Evolutionary conservation across 2,797 vertebrate genomes (phyloP), one percentile per base, ranked within the genome.

Genomic region (Spinibarbus caldwelli): DNA sequence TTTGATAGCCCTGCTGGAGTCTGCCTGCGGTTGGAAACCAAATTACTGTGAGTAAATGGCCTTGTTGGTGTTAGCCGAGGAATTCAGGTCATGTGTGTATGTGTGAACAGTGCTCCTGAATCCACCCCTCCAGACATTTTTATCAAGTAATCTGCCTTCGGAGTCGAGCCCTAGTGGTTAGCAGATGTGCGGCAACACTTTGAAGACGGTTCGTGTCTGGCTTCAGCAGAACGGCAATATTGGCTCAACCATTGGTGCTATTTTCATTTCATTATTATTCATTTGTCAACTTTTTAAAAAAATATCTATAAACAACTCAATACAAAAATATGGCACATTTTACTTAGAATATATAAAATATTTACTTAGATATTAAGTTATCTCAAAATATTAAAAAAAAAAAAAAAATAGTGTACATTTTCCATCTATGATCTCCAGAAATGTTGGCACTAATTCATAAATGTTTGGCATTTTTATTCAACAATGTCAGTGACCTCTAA

Each of bases 11-110:
- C 90, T 88, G 91, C 93, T 89, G 91, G 91, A 93, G 92, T 89
- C 91, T 86, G 86, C 12, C 90, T 89, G 89, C 85, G 85, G 89
- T 89, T 82, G 76, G 87, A 94, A 94, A 95, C 91, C 89, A 93
- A 94, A 94, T 94, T 93, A 93, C 91, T 90, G 83, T 89, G 90
- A 93, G 91, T 92, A 94, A 95, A 93, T 93, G 91, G 90, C 88
- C 88, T 91, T 89, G 47, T 41, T 86, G 90, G 84, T 89, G 88
- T 87, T 87, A 71, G 88, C 78, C 68, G 85, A 89, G 90, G 90
- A 92, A 93, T 92, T 90, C 87, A 90, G 91, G 92, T 92, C 89
- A 89, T 89, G 83, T 83, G 79, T 87, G 54, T 82, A 52, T 90
- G 84, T 90, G 80, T 86, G 90, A 91, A 86, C 89, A 75, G 75